Conservation (phyloP, 2,113 vertebrate species). For the Ageneiosus marmoratus region DNA sequence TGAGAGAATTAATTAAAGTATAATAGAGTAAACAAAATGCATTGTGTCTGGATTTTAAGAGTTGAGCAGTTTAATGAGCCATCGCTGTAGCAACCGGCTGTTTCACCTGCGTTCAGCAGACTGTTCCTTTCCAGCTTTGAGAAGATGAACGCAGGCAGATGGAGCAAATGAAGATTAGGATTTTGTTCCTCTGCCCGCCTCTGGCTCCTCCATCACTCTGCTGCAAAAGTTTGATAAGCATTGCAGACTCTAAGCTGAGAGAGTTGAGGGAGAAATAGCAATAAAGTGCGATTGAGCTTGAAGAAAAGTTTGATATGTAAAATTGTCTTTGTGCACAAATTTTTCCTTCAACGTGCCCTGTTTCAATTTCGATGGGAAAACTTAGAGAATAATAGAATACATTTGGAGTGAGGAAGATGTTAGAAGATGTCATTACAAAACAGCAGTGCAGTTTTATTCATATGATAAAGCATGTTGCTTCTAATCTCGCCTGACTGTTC, state of each 20-base stretch:
- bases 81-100: constrained; percentile 52
- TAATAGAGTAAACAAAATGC: constrained; percentile 58
- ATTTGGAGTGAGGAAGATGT: constrained; percentile 1
- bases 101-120: constrained; percentile 52
- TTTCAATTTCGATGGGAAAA: constrained; percentile 26
- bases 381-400: constrained; percentile 28
- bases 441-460: constrained; percentile 11
- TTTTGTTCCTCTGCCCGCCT: constrained; percentile 56
- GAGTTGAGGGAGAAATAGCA: constrained; percentile 42
- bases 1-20: constrained; percentile 59
- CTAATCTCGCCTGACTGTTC: neutral
- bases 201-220: constrained; percentile 60
- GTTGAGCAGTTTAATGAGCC: constrained; percentile 55
- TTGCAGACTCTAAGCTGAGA: constrained; percentile 33
- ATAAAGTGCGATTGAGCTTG: constrained; percentile 40
- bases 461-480: constrained; percentile 24
- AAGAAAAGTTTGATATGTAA: constrained; percentile 41
- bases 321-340: constrained; percentile 63
- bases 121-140: constrained; percentile 8
- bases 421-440: constrained; percentile 2
- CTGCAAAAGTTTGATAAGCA: constrained; percentile 73
- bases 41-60: constrained; percentile 33
- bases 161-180: constrained; percentile 66
- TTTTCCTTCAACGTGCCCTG: constrained; percentile 47
- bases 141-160: constrained; percentile 56